Conservation (phyloP, 2,888 invertebrate genomes). For the Folsomia candida region DNA sequence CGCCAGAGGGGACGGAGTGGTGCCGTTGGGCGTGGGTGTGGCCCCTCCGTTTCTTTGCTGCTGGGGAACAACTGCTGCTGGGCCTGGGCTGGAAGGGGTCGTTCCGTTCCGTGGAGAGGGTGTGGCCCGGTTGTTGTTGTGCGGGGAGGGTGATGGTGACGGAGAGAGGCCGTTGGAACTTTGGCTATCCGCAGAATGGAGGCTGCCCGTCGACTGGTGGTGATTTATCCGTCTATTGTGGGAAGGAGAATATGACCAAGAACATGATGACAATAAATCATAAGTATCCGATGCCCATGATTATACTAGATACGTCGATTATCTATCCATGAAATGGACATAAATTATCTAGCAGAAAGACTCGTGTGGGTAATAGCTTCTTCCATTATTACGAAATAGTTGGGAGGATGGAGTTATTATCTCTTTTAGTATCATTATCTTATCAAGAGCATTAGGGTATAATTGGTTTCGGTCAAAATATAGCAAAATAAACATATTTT, state of each 20-base stretch:
- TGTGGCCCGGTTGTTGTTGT: constrained; percentile 49
- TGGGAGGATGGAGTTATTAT: neutral
- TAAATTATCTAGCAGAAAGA: neutral
- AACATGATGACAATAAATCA: neutral
- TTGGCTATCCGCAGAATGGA: constrained; percentile 74
- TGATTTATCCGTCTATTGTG: constrained; percentile 71
- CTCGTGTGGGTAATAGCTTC: neutral
- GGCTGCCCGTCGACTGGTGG: constrained; percentile 77
- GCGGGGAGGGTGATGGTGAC: constrained; percentile 63
- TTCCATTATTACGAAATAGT: neutral
- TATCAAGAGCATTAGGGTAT: neutral
- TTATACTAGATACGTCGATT: neutral
- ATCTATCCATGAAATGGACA: neutral
- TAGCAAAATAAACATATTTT: no score
- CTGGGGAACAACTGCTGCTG: constrained; percentile 33
- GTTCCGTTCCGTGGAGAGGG: constrained; percentile 46
- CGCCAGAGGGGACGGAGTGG: constrained; percentile 54
- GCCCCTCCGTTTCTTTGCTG: constrained; percentile 47
- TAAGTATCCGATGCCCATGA: no score
- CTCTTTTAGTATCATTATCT: neutral
- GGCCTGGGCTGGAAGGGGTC: constrained; percentile 27
- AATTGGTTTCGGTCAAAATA: neutral
- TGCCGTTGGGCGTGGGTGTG: constrained; percentile 33
- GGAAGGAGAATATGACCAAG: neutral
- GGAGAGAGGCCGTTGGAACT: constrained; percentile 82